Base-by-base conservation (phyloP, 1,140 invertebrate species). In the Probaryconus sp. region DNA sequence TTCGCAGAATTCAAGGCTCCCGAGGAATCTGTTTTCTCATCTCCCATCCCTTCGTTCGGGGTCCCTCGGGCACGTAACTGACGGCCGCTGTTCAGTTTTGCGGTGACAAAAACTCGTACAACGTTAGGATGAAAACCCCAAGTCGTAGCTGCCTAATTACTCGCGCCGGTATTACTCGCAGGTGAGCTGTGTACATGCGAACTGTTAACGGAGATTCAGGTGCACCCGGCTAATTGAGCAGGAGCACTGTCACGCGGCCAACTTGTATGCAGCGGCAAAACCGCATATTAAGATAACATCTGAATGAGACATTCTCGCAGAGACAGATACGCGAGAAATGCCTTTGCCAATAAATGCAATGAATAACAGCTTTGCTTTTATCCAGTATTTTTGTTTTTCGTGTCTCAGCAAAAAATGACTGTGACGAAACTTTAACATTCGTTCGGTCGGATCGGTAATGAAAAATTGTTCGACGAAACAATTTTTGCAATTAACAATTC, bases 221-320 rank as follows among this genome's bases (percentile, higher is more conserved):
- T 72, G 72, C 30, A 33, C 43, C 17, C 26, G 47, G 50, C 64
- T 81, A 79, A 79, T 79, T 77, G 72, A 74, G 68, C 35, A 53
- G 42, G 37, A 64, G 55, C 47, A 67, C 69, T 76, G 63, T 71
- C 51, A 50, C 51, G 61, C 47, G 37, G 16, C 26, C 51, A 45
- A 48, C 31, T 64, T 53, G 48, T 40, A 24, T 60, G 53, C 61
- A 56, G 7, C 28, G 9, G 24, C 68, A 77, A 74, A 73, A 63
- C 38, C 43, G 28, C 45, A 43, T 60, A 55, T 56, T 40, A 50
- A 33, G 48, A 40, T 61, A 40, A 26, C 40, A 45, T 47, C 58
- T 63, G 45, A 24, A 61, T 31, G 45, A 42, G 58, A 61, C 45
- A 50, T 47, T 42, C 45, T 48, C 18, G 18, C 28, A 47, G 43